Conservation (phyloP, 2,888 invertebrate species). For the Lycia hirtaria region DNA sequence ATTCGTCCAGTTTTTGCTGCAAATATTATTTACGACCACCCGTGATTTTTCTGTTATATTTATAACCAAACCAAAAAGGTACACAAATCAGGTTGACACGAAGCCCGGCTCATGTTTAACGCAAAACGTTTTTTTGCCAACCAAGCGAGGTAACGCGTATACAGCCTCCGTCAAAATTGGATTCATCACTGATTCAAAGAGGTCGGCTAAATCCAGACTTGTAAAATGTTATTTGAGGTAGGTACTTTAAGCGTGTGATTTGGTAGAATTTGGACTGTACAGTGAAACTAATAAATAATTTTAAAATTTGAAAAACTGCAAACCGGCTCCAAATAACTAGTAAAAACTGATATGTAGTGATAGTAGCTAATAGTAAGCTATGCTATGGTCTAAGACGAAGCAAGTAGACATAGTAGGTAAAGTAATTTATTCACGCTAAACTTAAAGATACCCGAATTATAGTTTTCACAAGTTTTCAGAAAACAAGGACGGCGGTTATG, state of each 20-base stretch:
- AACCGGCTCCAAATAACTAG: too few relatives aligned
- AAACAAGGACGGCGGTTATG: too few relatives aligned
- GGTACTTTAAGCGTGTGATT: background rate
- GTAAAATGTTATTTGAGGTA: background rate
- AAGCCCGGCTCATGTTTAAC: constrained; percentile 55
- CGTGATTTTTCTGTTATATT: background rate
- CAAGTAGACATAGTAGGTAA: too few relatives aligned
- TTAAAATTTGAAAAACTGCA: too few relatives aligned
- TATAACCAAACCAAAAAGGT: constrained; percentile 1
- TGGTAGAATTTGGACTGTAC: background rate
- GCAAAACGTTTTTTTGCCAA: constrained; percentile 63
- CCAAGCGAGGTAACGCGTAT: constrained; percentile 57
- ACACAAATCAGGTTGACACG: constrained; percentile 55
- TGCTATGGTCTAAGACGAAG: too few relatives aligned
- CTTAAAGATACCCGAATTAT: too few relatives aligned
- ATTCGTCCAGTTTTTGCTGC: too few relatives aligned
- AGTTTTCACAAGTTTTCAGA: too few relatives aligned
- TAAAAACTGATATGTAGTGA: too few relatives aligned
- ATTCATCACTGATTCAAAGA: constrained; percentile 77
- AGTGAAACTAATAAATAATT: background rate
- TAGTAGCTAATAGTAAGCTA: too few relatives aligned
- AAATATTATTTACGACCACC: too few relatives aligned
- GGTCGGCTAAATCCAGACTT: constrained; percentile 60
- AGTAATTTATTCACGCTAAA: too few relatives aligned
- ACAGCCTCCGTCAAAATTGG: constrained; percentile 63